Conservation (phyloP, 1,140 invertebrate genomes). For the Triops longicaudatus region DNA sequence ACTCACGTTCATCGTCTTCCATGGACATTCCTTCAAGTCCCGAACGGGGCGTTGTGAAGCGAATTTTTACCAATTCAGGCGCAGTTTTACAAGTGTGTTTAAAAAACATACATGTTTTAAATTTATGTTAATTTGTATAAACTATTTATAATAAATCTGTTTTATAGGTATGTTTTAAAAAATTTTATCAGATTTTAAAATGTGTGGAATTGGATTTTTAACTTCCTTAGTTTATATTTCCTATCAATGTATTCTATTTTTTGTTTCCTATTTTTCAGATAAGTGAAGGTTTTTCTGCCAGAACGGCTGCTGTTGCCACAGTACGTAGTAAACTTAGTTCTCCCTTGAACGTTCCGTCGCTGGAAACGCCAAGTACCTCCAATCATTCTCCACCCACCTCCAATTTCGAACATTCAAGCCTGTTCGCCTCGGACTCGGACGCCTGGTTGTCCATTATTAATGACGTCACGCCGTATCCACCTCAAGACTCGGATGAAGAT, state of each 20-base stretch:
- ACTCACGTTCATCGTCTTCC: background rate
- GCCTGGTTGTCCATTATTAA: conserved; percentile 12
- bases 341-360: background rate
- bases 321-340: background rate
- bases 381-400: conserved; percentile 1
- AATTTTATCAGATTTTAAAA: too few species aligned
- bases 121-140: too few species aligned
- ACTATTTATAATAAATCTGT: too few species aligned
- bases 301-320: background rate
- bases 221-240: background rate
- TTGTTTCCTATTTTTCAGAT: background rate
- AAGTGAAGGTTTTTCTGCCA: background rate
- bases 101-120: background rate
- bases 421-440: background rate
- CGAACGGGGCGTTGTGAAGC: background rate
- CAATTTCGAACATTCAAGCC: conserved; percentile 9
- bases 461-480: background rate
- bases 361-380: background rate
- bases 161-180: background rate
- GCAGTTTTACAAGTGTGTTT: background rate
- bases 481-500: background rate
- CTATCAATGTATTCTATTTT: background rate
- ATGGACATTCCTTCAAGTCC: conserved; percentile 2
- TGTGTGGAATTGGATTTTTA: too few species aligned
- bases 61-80: conserved; percentile 5